Percentiles rank a stretch among this genome's conserved stretches.
phyloP scores from a whole-genome alignment of 2,888 invertebrate species.

The Drosophila melanosoma region DNA sequence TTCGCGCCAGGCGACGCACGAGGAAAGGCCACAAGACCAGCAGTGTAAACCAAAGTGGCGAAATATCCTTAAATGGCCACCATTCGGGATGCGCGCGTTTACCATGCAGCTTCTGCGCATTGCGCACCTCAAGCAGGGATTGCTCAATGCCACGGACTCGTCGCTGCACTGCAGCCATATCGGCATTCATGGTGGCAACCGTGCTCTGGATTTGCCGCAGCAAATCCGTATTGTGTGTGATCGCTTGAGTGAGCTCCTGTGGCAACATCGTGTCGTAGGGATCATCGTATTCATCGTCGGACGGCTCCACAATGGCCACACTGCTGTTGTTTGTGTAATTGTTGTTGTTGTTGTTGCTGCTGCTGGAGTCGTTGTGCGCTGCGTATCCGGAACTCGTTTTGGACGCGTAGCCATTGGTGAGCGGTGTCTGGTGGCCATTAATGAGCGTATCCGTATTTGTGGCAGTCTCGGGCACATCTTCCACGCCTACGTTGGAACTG shows the following conservation, averaged over 20 bases:
- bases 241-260: slow-evolving; percentile 76
- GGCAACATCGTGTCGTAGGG: slow-evolving; percentile 89
- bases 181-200: slow-evolving; percentile 83
- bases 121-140: slow-evolving; percentile 75
- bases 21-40: slow-evolving; percentile 84
- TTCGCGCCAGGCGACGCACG: slow-evolving; percentile 68
- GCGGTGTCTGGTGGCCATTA: slow-evolving; percentile 55
- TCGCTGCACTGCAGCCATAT: slow-evolving; percentile 81
- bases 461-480: slow-evolving; percentile 27
- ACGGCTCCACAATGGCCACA: slow-evolving; percentile 83
- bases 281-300: slow-evolving; percentile 91
- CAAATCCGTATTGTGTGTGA: slow-evolving; percentile 76
- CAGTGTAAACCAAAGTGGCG: slow-evolving; percentile 84
- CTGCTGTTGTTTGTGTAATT: slow-evolving; percentile 65
- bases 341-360: slow-evolving; percentile 44
- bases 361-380: slow-evolving; percentile 28
- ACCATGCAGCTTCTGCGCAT: slow-evolving; percentile 39
- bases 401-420: slow-evolving; percentile 61
- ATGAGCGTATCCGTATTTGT: slow-evolving; percentile 40
- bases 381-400: slow-evolving; percentile 39
- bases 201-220: slow-evolving; percentile 82
- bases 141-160: slow-evolving; percentile 81
- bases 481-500: slow-evolving; percentile 58
- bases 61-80: slow-evolving; percentile 88
- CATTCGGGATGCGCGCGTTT: slow-evolving; percentile 82